Base-by-base conservation (phyloP, 2,113 vertebrate genomes). In the Butorides virescens region DNA sequence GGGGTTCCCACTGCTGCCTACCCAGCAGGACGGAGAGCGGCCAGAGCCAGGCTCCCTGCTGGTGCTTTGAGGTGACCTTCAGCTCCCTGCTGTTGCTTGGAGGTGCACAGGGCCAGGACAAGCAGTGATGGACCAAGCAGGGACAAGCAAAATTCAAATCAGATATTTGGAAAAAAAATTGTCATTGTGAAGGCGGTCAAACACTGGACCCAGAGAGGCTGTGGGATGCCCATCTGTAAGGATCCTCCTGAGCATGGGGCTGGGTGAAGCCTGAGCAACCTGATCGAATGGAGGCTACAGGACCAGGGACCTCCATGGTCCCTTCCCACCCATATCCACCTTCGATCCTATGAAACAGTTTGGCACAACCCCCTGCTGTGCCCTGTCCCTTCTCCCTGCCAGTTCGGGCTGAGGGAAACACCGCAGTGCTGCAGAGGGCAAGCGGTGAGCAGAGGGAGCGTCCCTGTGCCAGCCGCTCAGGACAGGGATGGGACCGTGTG, bases 361-460 rank as follows among this genome's bases (percentile, higher is more conserved):
- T 15, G 46, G 62, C 11, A 0, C 3, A 46, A 52, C 27, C 81
- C 17, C 11, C 59, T 70, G 52, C 37, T 63, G 37, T 0, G 5
- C 4, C 5, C 26, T 18, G 49, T 25, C 59, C 39, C 46, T 70
- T 78, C 56, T 80, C 53, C 78, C 55, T 32, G 23, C 13, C 56
- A 34, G 0, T 8, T 15, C 0, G 0, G 44, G n/a, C 52, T 59
- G 74, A 65, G 39, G 44, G 37, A 72, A 17, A 10, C 0, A 1
- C 71, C 37, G 44, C 71, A 7, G 6, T 37, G 66, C 36, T 34
- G 55, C 66, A 15, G 18, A 44, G 3, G 13, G 14, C 26, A 47
- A 61, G 32, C 0, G 4, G 29, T 10, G 23, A 79, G 26, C 3
- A 3, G 0, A 15, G 46, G 13, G 30, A 72, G 32, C 72, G 72